Base-by-base conservation (phyloP, 2,113 vertebrate species). In the Tenrec ecaudatus region DNA sequence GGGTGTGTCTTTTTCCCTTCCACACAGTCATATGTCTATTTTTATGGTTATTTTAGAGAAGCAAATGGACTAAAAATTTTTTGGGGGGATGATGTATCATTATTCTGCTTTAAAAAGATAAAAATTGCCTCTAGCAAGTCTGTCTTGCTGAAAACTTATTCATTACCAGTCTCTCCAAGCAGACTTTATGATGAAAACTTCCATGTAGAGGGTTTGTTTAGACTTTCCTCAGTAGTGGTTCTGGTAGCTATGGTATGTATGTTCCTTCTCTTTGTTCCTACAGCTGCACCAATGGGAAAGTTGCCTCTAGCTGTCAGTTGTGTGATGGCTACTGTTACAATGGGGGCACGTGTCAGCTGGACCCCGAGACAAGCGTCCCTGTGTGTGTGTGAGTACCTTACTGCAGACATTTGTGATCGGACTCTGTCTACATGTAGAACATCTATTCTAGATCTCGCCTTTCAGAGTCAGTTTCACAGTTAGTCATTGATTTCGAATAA, bases 291-390 rank as follows among this genome's bases (percentile, higher is more conserved):
- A 99, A 99, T 96, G 99, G 99, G 96, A 99, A 99, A 98, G 99
- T 99, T 92, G 99, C 99, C 86, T 98, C 99, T 33, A 99, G 99
- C 97, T 99, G 99, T 97, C 99, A 99, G 96, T 98, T 99, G 94
- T 99, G 99, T 98, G 99, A 99, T 84, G 99, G 99, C 90, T 99
- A 99, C 98, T 99, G 99, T 97, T 99, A 99, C 98, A 99, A 99
- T 81, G 99, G 99, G 95, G 99, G 99, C 95, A 99, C 98, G 16
- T 99, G 99, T 97, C 99, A 99, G 94, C 98, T 99, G 98, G 99
- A 99, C 98, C 98, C 99, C 1, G 99, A 99, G 98, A 99, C 99
- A 97, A 99, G 98, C 95, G 96, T 99, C 91, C 99, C 99, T 97
- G 98, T 99, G 97, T 99, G 99, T 98, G 98, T 99, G 99, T 99